Evolutionary conservation across 2,113 vertebrate genomes (phyloP).

Genomic region (Rallus limicola): DNA sequence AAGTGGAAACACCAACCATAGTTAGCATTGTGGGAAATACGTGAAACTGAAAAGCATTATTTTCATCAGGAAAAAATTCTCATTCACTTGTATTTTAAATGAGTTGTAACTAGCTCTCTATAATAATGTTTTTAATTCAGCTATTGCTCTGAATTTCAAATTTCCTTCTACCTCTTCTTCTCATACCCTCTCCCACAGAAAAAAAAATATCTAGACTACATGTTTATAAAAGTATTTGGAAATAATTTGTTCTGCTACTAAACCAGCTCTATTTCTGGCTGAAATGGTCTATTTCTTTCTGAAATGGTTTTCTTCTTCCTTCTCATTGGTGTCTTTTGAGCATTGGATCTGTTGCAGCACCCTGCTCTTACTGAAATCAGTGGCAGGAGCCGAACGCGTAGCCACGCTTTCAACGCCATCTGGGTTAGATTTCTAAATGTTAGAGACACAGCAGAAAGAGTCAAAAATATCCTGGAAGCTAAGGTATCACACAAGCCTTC

Average conservation of each 20-base stretch:
- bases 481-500: neutral
- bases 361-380: neutral
- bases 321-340: neutral
- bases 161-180: slow-evolving; percentile 17
- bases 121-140: slow-evolving; percentile 49
- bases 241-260: neutral
- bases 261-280: neutral
- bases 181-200: neutral
- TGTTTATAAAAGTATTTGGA: neutral
- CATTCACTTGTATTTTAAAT: neutral
- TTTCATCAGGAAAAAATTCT: neutral
- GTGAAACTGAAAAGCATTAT: neutral
- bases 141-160: slow-evolving; percentile 8
- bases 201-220: neutral
- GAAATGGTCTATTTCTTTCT: neutral
- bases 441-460: neutral
- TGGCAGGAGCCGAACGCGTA: neutral
- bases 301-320: neutral
- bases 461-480: neutral
- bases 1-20: neutral
- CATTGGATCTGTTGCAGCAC: neutral
- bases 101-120: slow-evolving; percentile 45
- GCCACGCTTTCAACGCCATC: neutral
- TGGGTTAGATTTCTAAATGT: neutral
- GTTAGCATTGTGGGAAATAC: neutral